These are phyloP conservation scores for Cistogaster globosa DNA, from an alignment of 2,888 invertebrate genomes.

Conservation along the genomic window DNA sequence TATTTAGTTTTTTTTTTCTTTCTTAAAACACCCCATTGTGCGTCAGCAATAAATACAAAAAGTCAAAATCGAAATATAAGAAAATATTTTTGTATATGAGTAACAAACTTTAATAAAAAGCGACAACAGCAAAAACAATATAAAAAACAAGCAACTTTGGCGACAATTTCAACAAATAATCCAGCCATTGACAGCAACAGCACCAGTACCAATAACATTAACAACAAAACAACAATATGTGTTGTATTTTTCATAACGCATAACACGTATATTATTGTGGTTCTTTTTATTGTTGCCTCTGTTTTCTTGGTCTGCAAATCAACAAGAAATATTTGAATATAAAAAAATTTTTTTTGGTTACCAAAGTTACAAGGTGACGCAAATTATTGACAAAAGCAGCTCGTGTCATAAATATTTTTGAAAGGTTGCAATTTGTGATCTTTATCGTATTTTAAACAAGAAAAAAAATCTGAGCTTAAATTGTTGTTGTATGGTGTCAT, in stretches of 20 bases:
- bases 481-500: too few relatives aligned
- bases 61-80: background rate
- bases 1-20: too few relatives aligned
- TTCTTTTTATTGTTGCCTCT: slow-evolving; percentile 4
- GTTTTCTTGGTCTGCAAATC: slow-evolving; percentile 40
- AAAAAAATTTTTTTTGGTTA: slow-evolving; percentile 45
- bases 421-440: slow-evolving; percentile 22
- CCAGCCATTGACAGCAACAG: background rate
- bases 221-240: background rate
- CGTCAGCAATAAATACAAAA: slow-evolving; percentile 12
- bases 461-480: too few relatives aligned
- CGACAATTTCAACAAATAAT: slow-evolving; percentile 40
- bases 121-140: slow-evolving; percentile 40
- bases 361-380: slow-evolving; percentile 56
- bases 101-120: slow-evolving; percentile 59
- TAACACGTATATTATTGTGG: slow-evolving; percentile 34
- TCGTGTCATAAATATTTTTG: slow-evolving; percentile 54
- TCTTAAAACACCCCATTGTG: too few relatives aligned
- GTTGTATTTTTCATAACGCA: background rate
- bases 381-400: slow-evolving; percentile 43
- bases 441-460: background rate
- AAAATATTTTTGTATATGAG: slow-evolving; percentile 67
- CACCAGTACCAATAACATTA: background rate
- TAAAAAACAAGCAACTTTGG: slow-evolving; percentile 36
- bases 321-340: background rate